Evolutionary conservation across 2,888 invertebrate genomes (phyloP), one percentile per base, ranked within the genome.

Genomic region (Trissolcus brochymenae): DNA sequence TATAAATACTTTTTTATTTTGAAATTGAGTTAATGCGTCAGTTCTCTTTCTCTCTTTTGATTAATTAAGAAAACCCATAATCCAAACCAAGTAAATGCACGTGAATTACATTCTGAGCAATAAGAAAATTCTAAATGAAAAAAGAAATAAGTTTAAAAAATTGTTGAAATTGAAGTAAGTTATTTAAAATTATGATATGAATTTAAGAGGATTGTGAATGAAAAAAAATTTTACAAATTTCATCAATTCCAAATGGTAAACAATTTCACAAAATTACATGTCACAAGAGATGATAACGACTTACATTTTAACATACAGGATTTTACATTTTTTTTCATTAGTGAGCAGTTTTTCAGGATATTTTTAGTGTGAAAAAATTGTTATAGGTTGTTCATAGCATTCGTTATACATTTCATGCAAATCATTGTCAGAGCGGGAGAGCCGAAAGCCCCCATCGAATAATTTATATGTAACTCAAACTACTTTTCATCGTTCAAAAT

Each of bases 301-400:
- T 35, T 35, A 35, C 35, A 11, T 35, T 35, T 65, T 73, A 73
- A 65, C 72, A 14, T 65, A 65, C 55, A 72, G 60, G 50, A 59
- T 60, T 68, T 56, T 67, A 74, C 53, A 67, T 59, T 51, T 56
- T 13, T 46, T 16, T 54, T 62, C 57, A 57, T 61, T 68, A 62
- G 67, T 74, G 74, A 74, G 74, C 74, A 74, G 60, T 67, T 74
- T 49, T 74, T 74, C 74, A 74, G 74, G 74, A 74, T 67, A 67
- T 67, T 68, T 67, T 67, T 51, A 74, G 57, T 67, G 41, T 62
- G 61, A 62, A 71, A 72, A 50, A 50, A 29, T 72, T 6, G 50
- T 56, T 56, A 13, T 59, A 59, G 17, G 25, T 59, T 49, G 17
- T 35, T 35, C 19, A 19, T 51, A 59, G 53, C 54, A 53, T 56